Base-by-base conservation (phyloP, 2,797 vertebrate genomes). In the Ctenosaura bakeri region DNA sequence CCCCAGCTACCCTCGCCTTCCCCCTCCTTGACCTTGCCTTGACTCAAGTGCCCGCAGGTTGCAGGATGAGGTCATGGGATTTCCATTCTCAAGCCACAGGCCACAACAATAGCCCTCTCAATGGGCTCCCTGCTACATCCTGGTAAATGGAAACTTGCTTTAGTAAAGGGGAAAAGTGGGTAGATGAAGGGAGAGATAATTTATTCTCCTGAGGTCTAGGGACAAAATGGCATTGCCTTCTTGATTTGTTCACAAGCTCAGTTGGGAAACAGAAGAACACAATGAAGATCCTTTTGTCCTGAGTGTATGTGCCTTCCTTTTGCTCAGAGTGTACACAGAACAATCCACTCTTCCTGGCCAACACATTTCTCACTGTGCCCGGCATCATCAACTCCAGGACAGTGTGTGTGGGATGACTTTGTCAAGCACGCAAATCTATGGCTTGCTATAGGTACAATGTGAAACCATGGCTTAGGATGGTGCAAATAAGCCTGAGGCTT, bases 11-110 rank as follows among this genome's bases (percentile, higher is more conserved):
- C 66, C 74, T 76, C 50, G 18, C 35, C 32, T 14, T 9, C 35
- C 22, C 35, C 62, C 76, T 42, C 35, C 62, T 66, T 89, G 16
- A 78, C 59, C 62, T 86, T 56, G 81, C 73, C 64, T 69, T 69
- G n/a, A 42, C 59, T 85, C 74, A 80, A 80, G 59, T 66, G 56
- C 59, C 82, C 29, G 52, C 42, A 78, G 76, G 62, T 85, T 52
- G 59, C 77, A 86, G 64, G 52, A 73, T 71, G 52, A 86, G 52
- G 83, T 80, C 52, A 90, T 26, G 35, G 42, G 66, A 88, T 73
- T 73, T 16, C 50, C 54, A 42, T 56, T 80, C 77, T 29, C 42
- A 76, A 83, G 56, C 42, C 18, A n/a, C 6, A 24, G 76, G 35
- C 46, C 24, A 6, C 74, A 71, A 77, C 74, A 79, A 71, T 54